phyloP scores from a whole-genome alignment of 2,797 vertebrate species.

The Sciurus carolinensis region DNA sequence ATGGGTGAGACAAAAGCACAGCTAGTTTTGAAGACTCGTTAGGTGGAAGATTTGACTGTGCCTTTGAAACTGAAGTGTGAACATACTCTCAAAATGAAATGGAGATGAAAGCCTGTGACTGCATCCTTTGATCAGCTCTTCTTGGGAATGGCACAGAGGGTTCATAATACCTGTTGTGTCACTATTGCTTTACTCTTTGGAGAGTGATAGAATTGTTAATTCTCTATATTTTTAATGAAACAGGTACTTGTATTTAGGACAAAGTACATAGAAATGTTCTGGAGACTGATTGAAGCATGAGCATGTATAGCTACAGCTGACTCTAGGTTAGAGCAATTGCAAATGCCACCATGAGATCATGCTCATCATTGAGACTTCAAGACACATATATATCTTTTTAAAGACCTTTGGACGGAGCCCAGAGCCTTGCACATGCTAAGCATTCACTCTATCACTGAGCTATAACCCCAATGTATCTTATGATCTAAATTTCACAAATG shows the following conservation, averaged over 20 bases:
- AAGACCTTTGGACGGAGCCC: not conserved
- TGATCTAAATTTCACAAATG: not conserved
- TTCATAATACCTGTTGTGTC: not conserved
- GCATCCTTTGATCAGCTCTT: not conserved
- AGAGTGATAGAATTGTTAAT: slow-evolving; percentile 24
- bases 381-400: not conserved
- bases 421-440: not conserved
- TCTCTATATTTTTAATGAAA: slow-evolving; percentile 52
- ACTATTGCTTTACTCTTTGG: slow-evolving; percentile 29
- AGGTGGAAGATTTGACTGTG: not conserved
- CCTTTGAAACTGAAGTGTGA: not conserved
- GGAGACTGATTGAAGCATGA: not conserved
- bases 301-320: not conserved
- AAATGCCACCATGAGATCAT: not conserved
- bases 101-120: not conserved
- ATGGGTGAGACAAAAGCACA: not conserved
- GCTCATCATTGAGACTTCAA: not conserved
- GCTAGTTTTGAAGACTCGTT: slow-evolving; percentile 2
- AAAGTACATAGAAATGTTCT: not conserved
- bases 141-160: not conserved
- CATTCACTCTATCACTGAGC: not conserved
- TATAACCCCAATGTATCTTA: not conserved
- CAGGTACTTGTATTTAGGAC: not conserved
- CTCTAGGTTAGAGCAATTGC: not conserved
- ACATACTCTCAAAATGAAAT: not conserved